Percentiles rank a stretch among this genome's conserved stretches.
These are phyloP conservation scores for Heloderma charlesbogerti DNA, from an alignment of 2,113 vertebrate species.

Conservation along the genomic window DNA sequence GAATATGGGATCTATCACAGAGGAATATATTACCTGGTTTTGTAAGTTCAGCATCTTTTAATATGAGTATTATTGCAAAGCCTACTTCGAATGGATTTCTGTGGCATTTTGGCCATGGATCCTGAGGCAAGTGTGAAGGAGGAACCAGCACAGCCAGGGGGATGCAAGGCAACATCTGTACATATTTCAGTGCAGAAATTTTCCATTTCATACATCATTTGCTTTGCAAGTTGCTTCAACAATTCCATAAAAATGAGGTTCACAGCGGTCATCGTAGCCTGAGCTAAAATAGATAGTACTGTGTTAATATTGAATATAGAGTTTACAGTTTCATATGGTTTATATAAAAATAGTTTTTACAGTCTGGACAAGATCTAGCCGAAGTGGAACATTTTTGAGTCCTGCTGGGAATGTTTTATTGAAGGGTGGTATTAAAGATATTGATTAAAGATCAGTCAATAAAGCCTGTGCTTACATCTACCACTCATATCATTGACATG, in stretches of 20 bases:
- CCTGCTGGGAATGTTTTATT: neutral
- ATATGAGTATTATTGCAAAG: neutral
- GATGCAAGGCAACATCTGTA: neutral
- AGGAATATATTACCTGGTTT: neutral
- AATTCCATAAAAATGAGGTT: neutral
- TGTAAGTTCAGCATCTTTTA: neutral
- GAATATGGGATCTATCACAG: neutral
- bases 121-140: accelerated
- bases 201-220: conserved; percentile 28
- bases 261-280: neutral
- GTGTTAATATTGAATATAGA: neutral
- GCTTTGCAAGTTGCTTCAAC: neutral
- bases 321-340: neutral
- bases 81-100: neutral
- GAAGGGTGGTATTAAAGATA: neutral
- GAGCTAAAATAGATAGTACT: conserved; percentile 2
- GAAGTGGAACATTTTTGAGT: neutral
- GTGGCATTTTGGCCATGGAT: accelerated
- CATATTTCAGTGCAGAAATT: neutral
- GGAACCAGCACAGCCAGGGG: neutral
- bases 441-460: neutral
- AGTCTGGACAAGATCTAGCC: neutral
- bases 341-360: neutral
- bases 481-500: neutral
- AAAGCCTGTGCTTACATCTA: neutral